Percentiles rank a stretch among this genome's conserved stretches.
phyloP scores from a whole-genome alignment of 1,140 invertebrate species.

The Streblospio benedicti region DNA sequence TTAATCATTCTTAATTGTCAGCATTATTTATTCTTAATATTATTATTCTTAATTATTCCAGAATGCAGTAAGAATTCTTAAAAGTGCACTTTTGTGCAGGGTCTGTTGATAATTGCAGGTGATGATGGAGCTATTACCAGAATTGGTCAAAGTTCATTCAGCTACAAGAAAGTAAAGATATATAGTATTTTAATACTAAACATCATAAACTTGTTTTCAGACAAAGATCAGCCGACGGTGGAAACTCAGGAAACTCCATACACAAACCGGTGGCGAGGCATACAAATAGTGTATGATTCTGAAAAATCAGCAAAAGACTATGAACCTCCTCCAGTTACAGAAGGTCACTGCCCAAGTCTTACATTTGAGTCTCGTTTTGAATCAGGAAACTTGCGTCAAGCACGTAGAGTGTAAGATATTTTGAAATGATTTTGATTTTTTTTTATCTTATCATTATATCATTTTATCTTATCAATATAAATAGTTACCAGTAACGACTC shows the following conservation, averaged over 20 bases:
- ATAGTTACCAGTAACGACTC: no score
- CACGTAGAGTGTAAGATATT: conserved; percentile 43
- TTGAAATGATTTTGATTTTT: not conserved
- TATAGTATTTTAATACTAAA: no score
- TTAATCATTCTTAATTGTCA: no score
- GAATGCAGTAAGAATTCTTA: no score
- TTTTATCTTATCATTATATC: not conserved
- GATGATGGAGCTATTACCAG: no score
- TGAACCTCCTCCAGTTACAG: conserved; percentile 26
- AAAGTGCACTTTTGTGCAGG: no score
- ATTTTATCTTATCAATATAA: not conserved
- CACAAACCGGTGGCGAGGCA: conserved; percentile 30
- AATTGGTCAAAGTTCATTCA: no score
- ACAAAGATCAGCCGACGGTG: not conserved
- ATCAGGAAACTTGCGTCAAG: conserved; percentile 43
- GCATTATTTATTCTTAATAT: no score
- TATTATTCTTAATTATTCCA: no score
- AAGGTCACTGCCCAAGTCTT: conserved; percentile 38
- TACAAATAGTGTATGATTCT: conserved; percentile 38
- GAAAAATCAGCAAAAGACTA: conserved; percentile 36
- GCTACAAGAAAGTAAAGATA: no score
- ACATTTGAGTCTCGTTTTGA: conserved; percentile 47
- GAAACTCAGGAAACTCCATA: not conserved
- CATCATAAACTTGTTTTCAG: not conserved
- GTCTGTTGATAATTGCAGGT: no score